Conservation (phyloP, 2,113 vertebrate species). For the Drymodes brunneopygia region DNA sequence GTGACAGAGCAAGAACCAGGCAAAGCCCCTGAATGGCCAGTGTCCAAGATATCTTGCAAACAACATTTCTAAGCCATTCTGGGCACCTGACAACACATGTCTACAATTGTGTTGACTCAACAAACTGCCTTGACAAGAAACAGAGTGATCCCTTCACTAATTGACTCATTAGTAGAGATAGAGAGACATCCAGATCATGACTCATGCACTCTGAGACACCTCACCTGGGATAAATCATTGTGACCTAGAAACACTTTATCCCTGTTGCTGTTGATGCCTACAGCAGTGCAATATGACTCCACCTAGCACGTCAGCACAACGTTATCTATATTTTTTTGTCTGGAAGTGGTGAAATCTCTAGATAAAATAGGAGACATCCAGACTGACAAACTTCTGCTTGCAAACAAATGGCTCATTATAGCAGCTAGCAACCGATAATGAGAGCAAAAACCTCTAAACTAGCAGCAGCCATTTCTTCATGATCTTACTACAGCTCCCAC, state of each 20-base stretch:
- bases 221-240: not conserved
- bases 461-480: not conserved
- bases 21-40: not conserved
- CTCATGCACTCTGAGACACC: not conserved
- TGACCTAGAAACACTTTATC: not conserved
- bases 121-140: not conserved
- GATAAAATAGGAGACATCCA: slow-evolving; percentile 14
- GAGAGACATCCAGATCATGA: slow-evolving; percentile 4
- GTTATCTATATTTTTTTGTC: not conserved
- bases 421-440: not conserved
- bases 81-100: not conserved
- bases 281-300: not conserved
- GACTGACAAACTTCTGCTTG: not conserved
- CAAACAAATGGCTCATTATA: not conserved
- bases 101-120: not conserved
- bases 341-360: not conserved
- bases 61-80: not conserved
- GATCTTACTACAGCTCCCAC: not conserved
- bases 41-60: not conserved
- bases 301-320: not conserved
- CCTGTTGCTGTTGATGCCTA: not conserved
- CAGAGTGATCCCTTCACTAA: not conserved
- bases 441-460: not conserved
- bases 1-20: not conserved
- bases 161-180: not conserved